Percentiles rank a stretch among this genome's conserved stretches.
Evolutionary conservation across 2,113 vertebrate species (phyloP).

Genomic region (Ictidomys tridecemlineatus): DNA sequence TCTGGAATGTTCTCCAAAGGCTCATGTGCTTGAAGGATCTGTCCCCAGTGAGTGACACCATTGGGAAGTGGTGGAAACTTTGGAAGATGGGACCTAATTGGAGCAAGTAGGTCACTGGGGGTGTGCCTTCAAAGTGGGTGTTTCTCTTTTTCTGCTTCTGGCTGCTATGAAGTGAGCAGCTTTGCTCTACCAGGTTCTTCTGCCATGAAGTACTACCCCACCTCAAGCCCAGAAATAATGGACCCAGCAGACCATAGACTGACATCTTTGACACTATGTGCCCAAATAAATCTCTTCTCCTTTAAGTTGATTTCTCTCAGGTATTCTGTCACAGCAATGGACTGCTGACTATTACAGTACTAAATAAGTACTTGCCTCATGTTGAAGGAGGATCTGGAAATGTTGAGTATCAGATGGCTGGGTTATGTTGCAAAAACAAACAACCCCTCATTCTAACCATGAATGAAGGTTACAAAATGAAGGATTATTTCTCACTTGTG

Average conservation of each 20-base stretch:
- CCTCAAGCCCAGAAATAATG: not conserved
- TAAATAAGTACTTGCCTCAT: not conserved
- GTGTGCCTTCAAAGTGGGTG: not conserved
- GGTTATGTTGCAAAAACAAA: not conserved
- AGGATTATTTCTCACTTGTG: not conserved
- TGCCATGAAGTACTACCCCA: not conserved
- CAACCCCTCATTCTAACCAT: not conserved
- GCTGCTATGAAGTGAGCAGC: not conserved
- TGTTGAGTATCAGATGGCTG: not conserved
- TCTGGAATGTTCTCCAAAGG: not conserved
- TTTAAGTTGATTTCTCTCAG: not conserved
- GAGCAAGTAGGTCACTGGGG: not conserved
- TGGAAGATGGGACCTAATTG: not conserved
- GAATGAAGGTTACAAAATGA: not conserved
- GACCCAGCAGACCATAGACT: not conserved
- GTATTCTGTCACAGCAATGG: not conserved
- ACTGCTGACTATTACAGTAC: not conserved
- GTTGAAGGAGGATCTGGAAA: not conserved
- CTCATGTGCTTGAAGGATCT: not conserved
- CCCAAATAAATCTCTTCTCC: not conserved
- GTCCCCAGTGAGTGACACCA: not conserved
- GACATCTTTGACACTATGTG: not conserved
- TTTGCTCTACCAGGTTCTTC: not conserved
- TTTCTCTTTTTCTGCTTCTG: not conserved
- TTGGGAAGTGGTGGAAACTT: not conserved